phyloP scores from a whole-genome alignment of 2,797 vertebrate species.

The Megalops cyprinoides region DNA sequence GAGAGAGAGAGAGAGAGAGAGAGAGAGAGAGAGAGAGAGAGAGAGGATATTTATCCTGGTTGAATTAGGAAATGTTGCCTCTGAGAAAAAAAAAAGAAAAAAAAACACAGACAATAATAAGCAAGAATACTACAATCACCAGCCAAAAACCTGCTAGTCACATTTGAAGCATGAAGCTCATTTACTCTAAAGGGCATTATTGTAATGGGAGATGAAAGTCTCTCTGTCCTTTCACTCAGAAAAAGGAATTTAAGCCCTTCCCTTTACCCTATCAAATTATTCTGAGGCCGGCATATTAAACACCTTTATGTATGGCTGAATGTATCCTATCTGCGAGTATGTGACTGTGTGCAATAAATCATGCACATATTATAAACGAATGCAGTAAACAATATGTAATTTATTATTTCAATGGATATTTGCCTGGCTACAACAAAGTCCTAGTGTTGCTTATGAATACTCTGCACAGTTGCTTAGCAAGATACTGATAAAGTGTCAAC shows the following conservation, averaged over 20 bases:
- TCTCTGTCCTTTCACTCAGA: not conserved
- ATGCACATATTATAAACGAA: not conserved
- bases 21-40: not conserved
- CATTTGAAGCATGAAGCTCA: constrained; percentile 32
- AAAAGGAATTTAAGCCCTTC: not conserved
- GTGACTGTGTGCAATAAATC: too few relatives aligned
- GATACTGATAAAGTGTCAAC: constrained; percentile 23
- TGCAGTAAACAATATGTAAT: too few relatives aligned
- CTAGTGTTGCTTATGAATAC: too few relatives aligned
- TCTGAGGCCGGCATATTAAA: too few relatives aligned
- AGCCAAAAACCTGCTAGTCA: constrained; percentile 27
- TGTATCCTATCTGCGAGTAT: too few relatives aligned
- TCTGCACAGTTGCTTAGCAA: not conserved
- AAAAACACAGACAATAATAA: not conserved
- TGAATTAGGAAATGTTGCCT: not conserved
- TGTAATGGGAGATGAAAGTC: constrained; percentile 28
- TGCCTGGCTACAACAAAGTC: too few relatives aligned
- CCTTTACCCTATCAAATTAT: not conserved
- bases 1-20: not conserved
- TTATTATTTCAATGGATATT: constrained; percentile 13
- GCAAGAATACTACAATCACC: constrained; percentile 25
- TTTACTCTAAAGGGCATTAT: constrained; percentile 32
- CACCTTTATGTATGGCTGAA: too few relatives aligned
- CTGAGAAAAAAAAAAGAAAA: too few relatives aligned
- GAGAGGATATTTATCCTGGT: not conserved